A percentile compares a stretch with the other conserved stretches of the same genome.
These are phyloP conservation scores for Pheosia tremula DNA, from an alignment of 2,888 invertebrate genomes.

Conservation along the genomic window DNA sequence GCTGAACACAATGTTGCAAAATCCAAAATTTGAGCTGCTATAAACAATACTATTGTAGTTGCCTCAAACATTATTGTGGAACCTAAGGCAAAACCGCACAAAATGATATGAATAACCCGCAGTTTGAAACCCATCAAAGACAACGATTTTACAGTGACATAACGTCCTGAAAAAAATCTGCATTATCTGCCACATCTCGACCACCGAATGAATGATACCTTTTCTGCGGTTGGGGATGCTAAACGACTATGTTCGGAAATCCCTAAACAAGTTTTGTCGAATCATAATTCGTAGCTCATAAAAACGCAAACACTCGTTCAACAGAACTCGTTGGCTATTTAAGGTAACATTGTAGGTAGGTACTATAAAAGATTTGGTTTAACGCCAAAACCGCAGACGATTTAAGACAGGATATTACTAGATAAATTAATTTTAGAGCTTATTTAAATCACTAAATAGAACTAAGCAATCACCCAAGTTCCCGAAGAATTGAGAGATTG, in stretches of 20 bases:
- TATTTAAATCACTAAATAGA: neutral
- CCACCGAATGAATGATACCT: conserved; percentile 26
- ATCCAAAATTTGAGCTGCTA: no score
- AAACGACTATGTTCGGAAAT: conserved; percentile 17
- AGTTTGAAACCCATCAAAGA: no score
- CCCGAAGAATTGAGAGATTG: no score
- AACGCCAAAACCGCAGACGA: conserved; percentile 33
- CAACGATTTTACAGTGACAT: no score
- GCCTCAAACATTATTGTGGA: no score
- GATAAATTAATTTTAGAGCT: neutral
- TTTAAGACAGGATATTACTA: conserved; percentile 14
- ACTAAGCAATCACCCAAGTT: neutral
- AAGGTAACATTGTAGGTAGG: neutral
- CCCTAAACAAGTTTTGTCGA: conserved; percentile 8
- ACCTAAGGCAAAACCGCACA: no score
- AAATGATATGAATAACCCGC: no score
- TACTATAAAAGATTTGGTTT: conserved; percentile 19
- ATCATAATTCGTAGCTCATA: conserved; percentile 6
- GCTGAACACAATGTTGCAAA: no score
- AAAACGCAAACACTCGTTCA: neutral
- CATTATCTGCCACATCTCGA: neutral
- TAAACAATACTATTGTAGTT: no score
- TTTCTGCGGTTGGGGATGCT: conserved; percentile 41
- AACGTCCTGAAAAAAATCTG: no score
- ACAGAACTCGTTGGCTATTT: conserved; percentile 1